Evolutionary conservation across 1,140 invertebrate genomes (phyloP).

Genomic region (Brachionus manjavacas): DNA sequence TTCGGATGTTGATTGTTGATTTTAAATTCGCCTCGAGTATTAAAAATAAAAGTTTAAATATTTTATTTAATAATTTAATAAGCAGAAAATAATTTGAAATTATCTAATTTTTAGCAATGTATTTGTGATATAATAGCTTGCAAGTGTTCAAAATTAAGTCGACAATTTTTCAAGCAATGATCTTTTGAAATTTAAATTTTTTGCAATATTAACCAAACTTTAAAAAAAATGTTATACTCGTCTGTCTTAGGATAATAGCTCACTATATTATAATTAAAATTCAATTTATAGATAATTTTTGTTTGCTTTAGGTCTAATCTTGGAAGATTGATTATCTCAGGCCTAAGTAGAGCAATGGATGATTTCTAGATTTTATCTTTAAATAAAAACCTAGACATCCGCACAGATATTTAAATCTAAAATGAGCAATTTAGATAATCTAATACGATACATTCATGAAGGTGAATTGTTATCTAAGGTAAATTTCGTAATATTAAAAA

Average conservation of each 20-base stretch:
- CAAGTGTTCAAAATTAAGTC: neutral
- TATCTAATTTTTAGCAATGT: neutral
- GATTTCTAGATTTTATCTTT: neutral
- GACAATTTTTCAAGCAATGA: neutral
- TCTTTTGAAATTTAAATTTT: neutral
- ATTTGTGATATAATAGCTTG: neutral
- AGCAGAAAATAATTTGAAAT: neutral
- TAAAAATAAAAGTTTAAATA: neutral
- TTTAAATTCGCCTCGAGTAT: neutral
- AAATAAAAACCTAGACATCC: neutral
- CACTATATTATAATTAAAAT: neutral
- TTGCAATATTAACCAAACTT: constrained; percentile 25
- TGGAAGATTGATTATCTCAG: neutral
- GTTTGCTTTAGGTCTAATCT: neutral
- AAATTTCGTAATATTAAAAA: neutral
- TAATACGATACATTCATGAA: constrained; percentile 16
- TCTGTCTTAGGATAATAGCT: neutral
- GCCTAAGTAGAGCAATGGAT: neutral
- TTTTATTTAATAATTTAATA: neutral
- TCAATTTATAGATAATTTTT: neutral
- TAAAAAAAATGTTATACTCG: neutral
- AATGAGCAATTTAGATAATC: constrained; percentile 25
- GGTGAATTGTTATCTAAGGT: constrained; percentile 34
- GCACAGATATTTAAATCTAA: neutral
- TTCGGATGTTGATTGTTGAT: neutral